Evolutionary conservation across 1,140 invertebrate genomes (phyloP), one percentile per base, ranked within the genome.

Genomic region (Drosophila malerkotliana): DNA sequence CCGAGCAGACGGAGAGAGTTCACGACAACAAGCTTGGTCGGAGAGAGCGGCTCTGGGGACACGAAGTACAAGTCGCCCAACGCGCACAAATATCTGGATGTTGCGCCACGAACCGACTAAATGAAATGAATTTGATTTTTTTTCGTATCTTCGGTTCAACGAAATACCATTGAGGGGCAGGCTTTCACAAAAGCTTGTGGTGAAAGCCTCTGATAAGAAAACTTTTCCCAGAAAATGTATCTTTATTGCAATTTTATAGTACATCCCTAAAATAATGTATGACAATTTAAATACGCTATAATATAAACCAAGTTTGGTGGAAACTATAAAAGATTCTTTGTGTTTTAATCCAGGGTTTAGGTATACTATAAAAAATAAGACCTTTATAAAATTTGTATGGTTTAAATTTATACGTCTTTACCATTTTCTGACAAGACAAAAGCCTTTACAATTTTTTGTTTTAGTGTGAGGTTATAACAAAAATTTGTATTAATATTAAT

Each of bases 31-130:
- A 18, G 58, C 68, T 18, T 47, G 21, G 39, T 44, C 34, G 15
- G 52, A 51, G 37, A 48, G 66, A 69, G 64, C 30, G 49, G 32
- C 58, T 61, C 7, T 61, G 66, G 39, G 52, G n/a, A 81, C 77
- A 81, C 82, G 81, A 87, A 85, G 81, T 77, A 15, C 58, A 41
- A 59, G 61, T 67, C 72, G 77, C 77, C 81, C 82, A 67, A 74
- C 81, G 59, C 72, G 77, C 74, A 85, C 82, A 64, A 85, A 78
- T 74, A 81, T 78, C 78, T 28, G 26, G 26, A 28, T 28, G 26
- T 28, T 28, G 26, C 26, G 26, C 26, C 26, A 28, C 26, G 26
- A 28, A 28, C 26, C 26, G 26, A 28, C 26, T 28, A 4, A 37
- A 37, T 12, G 4, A 37, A 37, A 10, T 37, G 34, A 37, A 81